Evolutionary conservation across 2,797 vertebrate genomes (phyloP).

Genomic region (Heliangelus exortis): DNA sequence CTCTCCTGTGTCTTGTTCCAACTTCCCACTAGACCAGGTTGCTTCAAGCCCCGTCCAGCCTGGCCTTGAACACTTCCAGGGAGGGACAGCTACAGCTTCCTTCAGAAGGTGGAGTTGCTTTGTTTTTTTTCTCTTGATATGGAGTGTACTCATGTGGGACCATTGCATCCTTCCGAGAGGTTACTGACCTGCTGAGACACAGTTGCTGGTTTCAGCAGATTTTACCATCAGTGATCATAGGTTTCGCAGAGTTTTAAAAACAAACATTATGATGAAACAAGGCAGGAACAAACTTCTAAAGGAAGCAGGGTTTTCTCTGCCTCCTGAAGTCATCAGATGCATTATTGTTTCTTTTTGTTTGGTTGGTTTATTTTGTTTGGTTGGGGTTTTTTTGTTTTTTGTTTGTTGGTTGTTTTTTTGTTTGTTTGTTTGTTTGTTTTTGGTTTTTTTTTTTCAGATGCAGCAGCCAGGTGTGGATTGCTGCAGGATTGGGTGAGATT

Average conservation of each 20-base stretch:
- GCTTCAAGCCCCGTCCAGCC: too few species aligned
- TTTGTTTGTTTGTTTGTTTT: too few species aligned
- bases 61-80: too few species aligned
- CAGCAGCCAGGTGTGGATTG: neutral
- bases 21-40: too few species aligned
- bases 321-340: neutral
- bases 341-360: too few species aligned
- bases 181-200: neutral
- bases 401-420: too few species aligned
- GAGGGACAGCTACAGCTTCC: too few species aligned
- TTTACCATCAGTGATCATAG: neutral
- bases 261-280: neutral
- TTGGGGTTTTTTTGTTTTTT: neutral
- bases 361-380: too few species aligned
- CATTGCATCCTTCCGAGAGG: neutral
- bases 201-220: slow-evolving; percentile 1
- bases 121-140: neutral
- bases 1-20: too few species aligned
- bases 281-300: neutral
- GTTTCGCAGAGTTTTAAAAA: slow-evolving; percentile 12
- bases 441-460: neutral
- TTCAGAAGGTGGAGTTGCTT: neutral
- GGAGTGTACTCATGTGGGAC: neutral
- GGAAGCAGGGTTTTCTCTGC: neutral
- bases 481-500: neutral